Base-by-base conservation (phyloP, 1,140 invertebrate species). In the Neodiprion virginianus region DNA sequence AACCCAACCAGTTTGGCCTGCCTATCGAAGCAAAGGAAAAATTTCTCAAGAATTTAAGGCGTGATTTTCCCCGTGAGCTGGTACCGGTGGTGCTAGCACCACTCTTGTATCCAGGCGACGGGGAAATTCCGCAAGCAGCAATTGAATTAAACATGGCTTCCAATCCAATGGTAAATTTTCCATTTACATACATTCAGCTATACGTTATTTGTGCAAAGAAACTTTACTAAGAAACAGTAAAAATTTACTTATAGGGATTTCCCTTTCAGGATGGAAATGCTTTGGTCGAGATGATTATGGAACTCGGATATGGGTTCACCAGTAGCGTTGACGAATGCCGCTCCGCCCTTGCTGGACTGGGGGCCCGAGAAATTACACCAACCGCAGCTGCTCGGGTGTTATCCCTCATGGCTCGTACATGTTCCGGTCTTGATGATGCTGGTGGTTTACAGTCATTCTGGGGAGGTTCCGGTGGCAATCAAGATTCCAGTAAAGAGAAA, bases 291-390 rank as follows among this genome's bases (percentile, higher is more conserved):
- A 90, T 98, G 80, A 93, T 98, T 79, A 92, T 94, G 84, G 97
- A 99, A 89, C 92, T 97, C 79, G 96, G 97, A 61, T 97, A 96
- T 87, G 90, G 92, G 74, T 97, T 98, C 85, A 98, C 96, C 72
- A 90, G 91, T 71, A 95, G 92, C 65, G 89, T 96, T 69, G 97
- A 98, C 88, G 96, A 97, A 89, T 98, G 97, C 84, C 93, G 96
- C 78, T 93, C 92, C 79, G 93, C 94, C 78, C 89, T 99, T 78
- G 87, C 94, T 65, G 95, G 94, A 80, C 91, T 97, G 75, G 92
- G 92, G 4, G 91, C 91, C 3, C 85, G 92, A 75, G 95, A 97
- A 83, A 90, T 96, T 67, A 91, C 94, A 28, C 91, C 97, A n/a
- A 88, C 93, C 71, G 92, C 94, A 79, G 93, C 98, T 14, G 96